Conservation (phyloP, 64 coral and sea anemone genomes). For the Hydrozoanthus tunicans region DNA sequence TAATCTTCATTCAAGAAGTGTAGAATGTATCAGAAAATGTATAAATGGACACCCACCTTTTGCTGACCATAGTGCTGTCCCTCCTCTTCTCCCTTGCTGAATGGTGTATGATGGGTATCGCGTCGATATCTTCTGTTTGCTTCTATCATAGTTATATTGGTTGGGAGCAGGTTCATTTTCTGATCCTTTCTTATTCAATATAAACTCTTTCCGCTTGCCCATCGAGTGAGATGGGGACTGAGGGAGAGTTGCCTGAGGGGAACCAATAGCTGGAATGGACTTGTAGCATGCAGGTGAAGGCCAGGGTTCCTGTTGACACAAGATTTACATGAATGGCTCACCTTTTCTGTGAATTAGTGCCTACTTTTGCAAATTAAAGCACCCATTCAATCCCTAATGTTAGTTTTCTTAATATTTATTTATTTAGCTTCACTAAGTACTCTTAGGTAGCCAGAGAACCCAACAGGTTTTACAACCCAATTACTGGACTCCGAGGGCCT, state of each 20-base stretch:
- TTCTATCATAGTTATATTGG: constrained; percentile 70
- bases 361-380: neutral
- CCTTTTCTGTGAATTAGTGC: neutral
- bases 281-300: constrained; percentile 83
- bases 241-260: constrained; percentile 31
- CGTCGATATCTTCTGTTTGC: constrained; percentile 46
- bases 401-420: too few relatives aligned
- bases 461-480: too few relatives aligned
- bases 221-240: constrained; percentile 86
- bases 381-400: neutral
- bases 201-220: constrained; percentile 56
- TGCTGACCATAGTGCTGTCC: constrained; percentile 77
- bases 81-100: constrained; percentile 83
- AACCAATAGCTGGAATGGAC: constrained; percentile 55
- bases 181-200: constrained; percentile 73
- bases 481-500: too few relatives aligned
- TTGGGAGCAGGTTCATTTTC: constrained; percentile 87
- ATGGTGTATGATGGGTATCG: constrained; percentile 77
- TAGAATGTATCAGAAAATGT: neutral
- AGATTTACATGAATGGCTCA: neutral
- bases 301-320: constrained; percentile 64
- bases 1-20: too few relatives aligned
- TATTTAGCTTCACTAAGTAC: too few relatives aligned
- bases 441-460: too few relatives aligned
- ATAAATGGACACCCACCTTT: constrained; percentile 57